Evolutionary conservation across 2,888 invertebrate genomes (phyloP).

Genomic region (Lasioglossum vierecki): DNA sequence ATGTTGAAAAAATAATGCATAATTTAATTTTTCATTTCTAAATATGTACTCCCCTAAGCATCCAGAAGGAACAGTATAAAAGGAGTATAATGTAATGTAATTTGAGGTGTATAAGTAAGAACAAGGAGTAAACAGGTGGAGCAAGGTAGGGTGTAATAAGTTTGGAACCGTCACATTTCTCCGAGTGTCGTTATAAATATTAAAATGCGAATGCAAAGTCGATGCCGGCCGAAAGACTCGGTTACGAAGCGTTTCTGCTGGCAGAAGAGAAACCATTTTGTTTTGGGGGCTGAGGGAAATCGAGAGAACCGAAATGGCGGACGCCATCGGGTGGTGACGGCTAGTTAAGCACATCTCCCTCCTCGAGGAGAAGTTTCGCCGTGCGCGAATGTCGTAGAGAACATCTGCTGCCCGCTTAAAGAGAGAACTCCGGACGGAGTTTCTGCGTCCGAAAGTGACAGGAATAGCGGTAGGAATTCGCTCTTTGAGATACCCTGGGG

Average conservation of each 20-base stretch:
- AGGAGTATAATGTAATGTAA: too few species aligned
- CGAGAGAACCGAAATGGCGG: slow-evolving; percentile 47
- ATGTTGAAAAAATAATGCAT: too few species aligned
- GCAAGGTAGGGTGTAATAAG: not conserved
- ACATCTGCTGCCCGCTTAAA: slow-evolving; percentile 77
- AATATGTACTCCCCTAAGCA: too few species aligned
- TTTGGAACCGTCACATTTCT: not conserved
- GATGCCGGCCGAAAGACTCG: not conserved
- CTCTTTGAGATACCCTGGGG: slow-evolving; percentile 52
- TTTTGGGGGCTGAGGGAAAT: slow-evolving; percentile 52
- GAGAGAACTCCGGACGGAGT: slow-evolving; percentile 61
- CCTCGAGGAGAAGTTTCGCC: slow-evolving; percentile 67
- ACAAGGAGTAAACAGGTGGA: not conserved
- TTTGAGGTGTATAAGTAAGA: too few species aligned
- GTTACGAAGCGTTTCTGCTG: not conserved
- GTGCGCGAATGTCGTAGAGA: slow-evolving; percentile 75
- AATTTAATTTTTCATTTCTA: too few species aligned
- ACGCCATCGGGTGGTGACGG: slow-evolving; percentile 71
- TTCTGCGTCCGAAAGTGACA: slow-evolving; percentile 71
- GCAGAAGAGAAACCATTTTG: slow-evolving; percentile 48
- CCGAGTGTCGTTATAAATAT: slow-evolving; percentile 14
- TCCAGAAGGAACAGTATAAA: too few species aligned
- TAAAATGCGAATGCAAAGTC: not conserved
- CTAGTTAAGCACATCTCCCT: slow-evolving; percentile 77
- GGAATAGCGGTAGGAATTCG: slow-evolving; percentile 69